Conservation (phyloP, 2,888 invertebrate genomes). For the Nomada hirtipes region DNA sequence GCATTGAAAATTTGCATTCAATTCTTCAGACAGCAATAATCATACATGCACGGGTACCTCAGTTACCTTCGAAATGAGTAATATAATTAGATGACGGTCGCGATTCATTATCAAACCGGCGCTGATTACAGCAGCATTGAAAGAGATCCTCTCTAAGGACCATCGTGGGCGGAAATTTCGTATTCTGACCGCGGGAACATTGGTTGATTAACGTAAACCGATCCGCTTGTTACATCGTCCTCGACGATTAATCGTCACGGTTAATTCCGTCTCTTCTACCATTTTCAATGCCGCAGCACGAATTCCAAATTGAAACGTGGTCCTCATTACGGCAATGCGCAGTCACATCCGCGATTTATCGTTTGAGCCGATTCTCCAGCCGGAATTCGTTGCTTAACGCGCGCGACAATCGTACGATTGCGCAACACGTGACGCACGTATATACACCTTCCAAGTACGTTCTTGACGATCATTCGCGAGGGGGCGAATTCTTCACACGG, state of each 20-base stretch:
- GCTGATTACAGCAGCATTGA: not conserved
- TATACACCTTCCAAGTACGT: slow-evolving; percentile 55
- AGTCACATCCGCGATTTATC: slow-evolving; percentile 71
- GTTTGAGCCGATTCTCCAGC: slow-evolving; percentile 53
- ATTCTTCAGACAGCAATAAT: too few species aligned
- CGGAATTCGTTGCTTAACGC: slow-evolving; percentile 73
- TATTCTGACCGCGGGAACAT: slow-evolving; percentile 29
- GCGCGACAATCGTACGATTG: slow-evolving; percentile 63
- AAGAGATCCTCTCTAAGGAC: not conserved
- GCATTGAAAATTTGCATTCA: not conserved
- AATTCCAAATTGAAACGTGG: slow-evolving; percentile 64
- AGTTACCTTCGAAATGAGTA: too few species aligned
- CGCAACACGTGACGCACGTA: slow-evolving; percentile 60
- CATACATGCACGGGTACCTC: too few species aligned
- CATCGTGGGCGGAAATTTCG: slow-evolving; percentile 12
- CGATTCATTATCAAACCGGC: not conserved
- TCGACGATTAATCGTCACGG: slow-evolving; percentile 37
- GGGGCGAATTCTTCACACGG: slow-evolving; percentile 11
- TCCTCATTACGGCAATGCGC: slow-evolving; percentile 27
- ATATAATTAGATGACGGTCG: too few species aligned
- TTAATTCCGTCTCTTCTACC: slow-evolving; percentile 42
- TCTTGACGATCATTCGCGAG: slow-evolving; percentile 10
- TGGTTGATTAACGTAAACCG: slow-evolving; percentile 29
- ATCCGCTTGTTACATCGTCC: slow-evolving; percentile 45
- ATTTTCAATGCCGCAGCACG: slow-evolving; percentile 59